Conservation (phyloP, 1,140 invertebrate species). For the Drosophila azteca region DNA sequence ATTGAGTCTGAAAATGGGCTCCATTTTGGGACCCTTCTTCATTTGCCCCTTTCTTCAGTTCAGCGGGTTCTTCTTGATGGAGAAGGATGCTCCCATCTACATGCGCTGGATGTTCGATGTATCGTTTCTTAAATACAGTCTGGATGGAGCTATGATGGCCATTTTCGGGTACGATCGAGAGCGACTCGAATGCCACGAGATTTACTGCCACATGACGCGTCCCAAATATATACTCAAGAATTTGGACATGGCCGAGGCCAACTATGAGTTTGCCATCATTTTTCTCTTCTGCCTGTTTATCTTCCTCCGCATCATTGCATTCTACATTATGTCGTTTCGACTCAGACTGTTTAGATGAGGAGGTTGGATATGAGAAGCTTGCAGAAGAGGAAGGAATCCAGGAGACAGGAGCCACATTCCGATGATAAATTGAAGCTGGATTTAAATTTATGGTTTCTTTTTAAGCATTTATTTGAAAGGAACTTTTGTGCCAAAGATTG, state of each 20-base stretch:
- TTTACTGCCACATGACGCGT: slow-evolving; percentile 89
- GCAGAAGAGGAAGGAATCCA: neutral
- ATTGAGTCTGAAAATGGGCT: slow-evolving; percentile 91
- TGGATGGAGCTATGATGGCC: slow-evolving; percentile 88
- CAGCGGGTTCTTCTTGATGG: slow-evolving; percentile 94
- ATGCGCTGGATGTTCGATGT: slow-evolving; percentile 94
- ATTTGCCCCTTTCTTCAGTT: slow-evolving; percentile 94
- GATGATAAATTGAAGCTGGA: slow-evolving; percentile 28
- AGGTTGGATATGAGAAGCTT: neutral
- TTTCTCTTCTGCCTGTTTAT: slow-evolving; percentile 69
- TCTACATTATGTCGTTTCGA: slow-evolving; percentile 82
- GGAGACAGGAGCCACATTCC: slow-evolving; percentile 53
- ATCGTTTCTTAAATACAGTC: slow-evolving; percentile 92
- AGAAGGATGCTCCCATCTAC: slow-evolving; percentile 91
- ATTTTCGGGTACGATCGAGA: slow-evolving; percentile 88
- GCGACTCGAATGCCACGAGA: slow-evolving; percentile 86
- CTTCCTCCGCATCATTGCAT: slow-evolving; percentile 72
- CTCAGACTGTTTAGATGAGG: slow-evolving; percentile 80
- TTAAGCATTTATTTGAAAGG: slow-evolving; percentile 44
- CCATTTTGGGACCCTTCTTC: slow-evolving; percentile 93
- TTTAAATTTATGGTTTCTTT: slow-evolving; percentile 36
- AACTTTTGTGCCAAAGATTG: slow-evolving; percentile 70
- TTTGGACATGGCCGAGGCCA: slow-evolving; percentile 88
- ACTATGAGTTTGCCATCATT: slow-evolving; percentile 59
- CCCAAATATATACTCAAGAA: slow-evolving; percentile 89